Conservation (phyloP, 2,888 invertebrate genomes). For the Apodemia zela region DNA sequence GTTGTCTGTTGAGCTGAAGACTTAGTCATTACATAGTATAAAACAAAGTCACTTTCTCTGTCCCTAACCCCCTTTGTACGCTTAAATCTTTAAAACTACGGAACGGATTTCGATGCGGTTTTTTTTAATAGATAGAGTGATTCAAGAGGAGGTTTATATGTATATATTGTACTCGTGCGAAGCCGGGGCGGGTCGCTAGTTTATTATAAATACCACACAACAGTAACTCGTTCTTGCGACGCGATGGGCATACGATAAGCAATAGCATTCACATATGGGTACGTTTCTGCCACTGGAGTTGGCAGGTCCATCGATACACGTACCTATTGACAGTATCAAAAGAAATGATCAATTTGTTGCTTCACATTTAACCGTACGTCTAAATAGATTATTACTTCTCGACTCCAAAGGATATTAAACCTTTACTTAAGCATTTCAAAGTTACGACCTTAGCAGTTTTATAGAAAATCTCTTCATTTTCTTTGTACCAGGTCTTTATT, state of each 20-base stretch:
- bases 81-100: no score
- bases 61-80: no score
- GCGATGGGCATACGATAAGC: background rate
- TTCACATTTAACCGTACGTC: background rate
- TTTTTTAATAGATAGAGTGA: no score
- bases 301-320: constrained; percentile 9
- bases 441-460: no score
- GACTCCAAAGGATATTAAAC: background rate
- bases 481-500: no score
- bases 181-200: no score
- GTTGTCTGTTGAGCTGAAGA: background rate
- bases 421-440: background rate
- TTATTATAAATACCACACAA: background rate
- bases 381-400: background rate
- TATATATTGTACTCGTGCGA: no score
- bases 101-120: no score
- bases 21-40: no score
- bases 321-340: constrained; percentile 3
- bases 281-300: constrained; percentile 8
- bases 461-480: no score
- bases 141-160: no score
- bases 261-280: background rate
- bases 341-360: background rate
- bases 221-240: background rate
- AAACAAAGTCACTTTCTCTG: no score